Evolutionary conservation across 1,140 invertebrate genomes (phyloP).

Genomic region (Planococcus citri): DNA sequence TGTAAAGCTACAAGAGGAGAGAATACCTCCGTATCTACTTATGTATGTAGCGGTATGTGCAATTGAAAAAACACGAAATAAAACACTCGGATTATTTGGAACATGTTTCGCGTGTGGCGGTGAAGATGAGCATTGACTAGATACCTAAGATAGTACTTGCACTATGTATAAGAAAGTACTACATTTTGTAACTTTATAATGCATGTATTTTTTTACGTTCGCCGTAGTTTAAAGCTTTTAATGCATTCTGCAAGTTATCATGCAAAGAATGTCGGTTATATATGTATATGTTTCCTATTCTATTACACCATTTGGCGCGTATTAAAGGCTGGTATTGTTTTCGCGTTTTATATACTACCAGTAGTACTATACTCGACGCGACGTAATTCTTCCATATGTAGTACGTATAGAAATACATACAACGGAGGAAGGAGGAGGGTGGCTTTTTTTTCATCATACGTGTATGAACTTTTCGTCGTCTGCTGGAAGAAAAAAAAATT

Average conservation of each 20-base stretch:
- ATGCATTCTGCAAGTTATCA: not conserved
- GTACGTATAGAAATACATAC: too few species aligned
- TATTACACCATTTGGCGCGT: not conserved
- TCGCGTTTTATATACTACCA: too few species aligned
- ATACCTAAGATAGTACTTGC: too few species aligned
- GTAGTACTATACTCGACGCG: too few species aligned
- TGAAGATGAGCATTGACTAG: too few species aligned
- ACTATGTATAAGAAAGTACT: too few species aligned
- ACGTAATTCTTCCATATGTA: not conserved
- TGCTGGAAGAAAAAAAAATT: not conserved
- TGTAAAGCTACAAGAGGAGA: too few species aligned
- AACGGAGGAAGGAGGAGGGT: too few species aligned
- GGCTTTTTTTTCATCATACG: too few species aligned
- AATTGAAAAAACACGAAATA: not conserved
- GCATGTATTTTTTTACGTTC: not conserved
- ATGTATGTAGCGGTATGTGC: not conserved
- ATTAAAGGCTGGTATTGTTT: not conserved
- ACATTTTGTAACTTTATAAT: not conserved
- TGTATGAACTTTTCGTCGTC: not conserved
- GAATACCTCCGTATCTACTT: too few species aligned
- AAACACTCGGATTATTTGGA: not conserved
- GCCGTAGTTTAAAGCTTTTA: not conserved
- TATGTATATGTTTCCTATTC: not conserved
- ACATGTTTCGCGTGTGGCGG: not conserved
- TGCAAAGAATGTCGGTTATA: not conserved